These are phyloP conservation scores for Hyles euphorbiae DNA, from an alignment of 1,140 invertebrate species.

Conservation along the genomic window DNA sequence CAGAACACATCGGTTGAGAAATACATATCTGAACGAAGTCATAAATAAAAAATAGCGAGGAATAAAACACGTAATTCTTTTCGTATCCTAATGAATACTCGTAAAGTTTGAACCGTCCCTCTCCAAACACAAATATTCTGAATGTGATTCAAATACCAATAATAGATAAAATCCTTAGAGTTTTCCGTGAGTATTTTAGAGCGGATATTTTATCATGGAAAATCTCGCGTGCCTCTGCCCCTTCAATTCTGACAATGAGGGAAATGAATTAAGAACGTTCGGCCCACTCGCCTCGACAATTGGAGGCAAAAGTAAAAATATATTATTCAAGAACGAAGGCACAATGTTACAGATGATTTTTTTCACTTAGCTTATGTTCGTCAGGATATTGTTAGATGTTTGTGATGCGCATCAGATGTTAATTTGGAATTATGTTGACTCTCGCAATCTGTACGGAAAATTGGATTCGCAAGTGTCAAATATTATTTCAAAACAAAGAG, in stretches of 20 bases:
- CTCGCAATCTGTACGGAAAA: too few species aligned
- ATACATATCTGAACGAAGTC: too few species aligned
- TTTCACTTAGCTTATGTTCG: slow-evolving; percentile 3
- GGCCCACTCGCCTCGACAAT: slow-evolving; percentile 13
- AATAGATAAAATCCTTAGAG: background rate
- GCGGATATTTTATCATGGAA: slow-evolving; percentile 13
- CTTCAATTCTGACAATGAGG: slow-evolving; percentile 15
- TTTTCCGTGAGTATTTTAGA: slow-evolving; percentile 4
- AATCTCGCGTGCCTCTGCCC: slow-evolving; percentile 14
- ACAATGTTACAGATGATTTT: slow-evolving; percentile 19
- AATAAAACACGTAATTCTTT: too few species aligned
- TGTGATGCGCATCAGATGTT: too few species aligned
- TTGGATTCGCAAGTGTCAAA: too few species aligned
- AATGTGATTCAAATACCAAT: background rate
- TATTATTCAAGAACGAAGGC: slow-evolving; percentile 31
- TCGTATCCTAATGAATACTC: too few species aligned
- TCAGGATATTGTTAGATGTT: background rate
- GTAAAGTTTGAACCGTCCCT: too few species aligned
- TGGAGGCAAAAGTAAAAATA: slow-evolving; percentile 33
- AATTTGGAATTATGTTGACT: too few species aligned
- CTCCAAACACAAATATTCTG: too few species aligned
- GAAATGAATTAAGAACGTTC: slow-evolving; percentile 17
- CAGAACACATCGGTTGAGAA: too few species aligned
- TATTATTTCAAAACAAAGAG: too few species aligned
- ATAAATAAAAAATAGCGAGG: too few species aligned